Conservation (phyloP, 2,888 invertebrate species). For the Lasius fuliginosus region DNA sequence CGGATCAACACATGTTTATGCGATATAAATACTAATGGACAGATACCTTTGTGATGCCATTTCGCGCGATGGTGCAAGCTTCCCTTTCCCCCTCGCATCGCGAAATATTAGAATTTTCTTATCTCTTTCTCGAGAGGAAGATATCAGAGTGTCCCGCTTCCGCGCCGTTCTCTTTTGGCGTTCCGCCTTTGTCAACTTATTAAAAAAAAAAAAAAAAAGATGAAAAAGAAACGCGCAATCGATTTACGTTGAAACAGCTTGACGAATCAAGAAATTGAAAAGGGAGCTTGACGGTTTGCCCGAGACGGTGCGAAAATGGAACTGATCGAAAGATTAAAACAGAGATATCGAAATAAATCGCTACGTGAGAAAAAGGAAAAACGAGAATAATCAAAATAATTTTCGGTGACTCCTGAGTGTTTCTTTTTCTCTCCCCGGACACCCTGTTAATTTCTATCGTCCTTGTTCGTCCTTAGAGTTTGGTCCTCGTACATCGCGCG, state of each 20-base stretch:
- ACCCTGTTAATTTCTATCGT: constrained; percentile 9
- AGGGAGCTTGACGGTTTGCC: constrained; percentile 29
- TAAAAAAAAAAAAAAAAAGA: constrained; percentile 13
- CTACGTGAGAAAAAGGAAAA: neutral
- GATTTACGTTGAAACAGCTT: constrained; percentile 14
- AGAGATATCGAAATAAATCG: constrained; percentile 26
- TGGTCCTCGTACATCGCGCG: neutral
- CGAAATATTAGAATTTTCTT: neutral
- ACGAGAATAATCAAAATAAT: constrained; percentile 8
- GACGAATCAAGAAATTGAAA: constrained; percentile 23
- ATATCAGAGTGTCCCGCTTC: neutral
- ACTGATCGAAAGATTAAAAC: neutral
- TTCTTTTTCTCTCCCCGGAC: neutral
- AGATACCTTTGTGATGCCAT: constrained; percentile 69
- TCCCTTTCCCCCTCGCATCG: no score
- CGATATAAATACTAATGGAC: constrained; percentile 75
- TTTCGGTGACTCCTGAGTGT: neutral
- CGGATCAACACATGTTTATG: constrained; percentile 70
- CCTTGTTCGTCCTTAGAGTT: constrained; percentile 28
- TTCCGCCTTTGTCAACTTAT: constrained; percentile 44
- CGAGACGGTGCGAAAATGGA: neutral
- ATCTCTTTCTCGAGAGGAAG: neutral
- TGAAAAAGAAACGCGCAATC: constrained; percentile 10
- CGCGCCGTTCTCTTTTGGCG: constrained; percentile 15
- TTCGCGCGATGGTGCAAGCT: constrained; percentile 32